Base-by-base conservation (phyloP, 2,113 vertebrate species). In the Myodes glareolus region DNA sequence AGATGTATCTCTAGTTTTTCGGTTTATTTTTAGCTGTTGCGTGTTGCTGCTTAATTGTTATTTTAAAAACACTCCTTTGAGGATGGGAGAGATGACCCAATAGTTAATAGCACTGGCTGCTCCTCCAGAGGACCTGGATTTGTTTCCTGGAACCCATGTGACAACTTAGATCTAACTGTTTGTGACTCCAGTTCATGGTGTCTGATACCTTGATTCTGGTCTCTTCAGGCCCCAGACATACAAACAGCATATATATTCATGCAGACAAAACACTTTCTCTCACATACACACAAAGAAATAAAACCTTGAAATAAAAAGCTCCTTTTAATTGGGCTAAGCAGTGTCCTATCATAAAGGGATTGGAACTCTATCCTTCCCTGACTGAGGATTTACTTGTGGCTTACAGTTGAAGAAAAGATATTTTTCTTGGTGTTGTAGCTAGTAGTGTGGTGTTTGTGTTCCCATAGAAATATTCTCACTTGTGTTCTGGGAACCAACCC, bases 1-100 rank as follows among this genome's bases (percentile, higher is more conserved):
- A 92, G 12, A 42, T 95, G 27, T 42, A 72, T 72, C 94, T 96
- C 13, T 89, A 67, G 3, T 52, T 88, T 88, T 92, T 36, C 80
- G 27, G 8, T 19, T 47, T 65, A 86, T 70, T 80, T 86, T 58
- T 33, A 58, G 13, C 84, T 55, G 23, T 27, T 65, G 0, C 1
- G 9, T 72, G 21, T 67, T 73, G 76, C 29, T 67, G 33, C n/a
- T 95, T 91, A 72, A 16, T 73, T 82, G 45, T 90, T 94, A 84
- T 82, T 78, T 73, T 72, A 7, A 95, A 42, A 95, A 42, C 14
- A 84, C 21, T 82, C 12, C 80, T 39, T 27, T 84, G n/a, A n/a
- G 42, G 23, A 42, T 39, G 29, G 12, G n/a, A 52, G 78, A 58
- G 9, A 55, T 39, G 11, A 9, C n/a, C 42, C 13, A 29, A 23